Percentiles rank a stretch among this genome's conserved stretches.
These are phyloP conservation scores for Megalops atlanticus DNA, from an alignment of 2,113 vertebrate species.

Conservation along the genomic window DNA sequence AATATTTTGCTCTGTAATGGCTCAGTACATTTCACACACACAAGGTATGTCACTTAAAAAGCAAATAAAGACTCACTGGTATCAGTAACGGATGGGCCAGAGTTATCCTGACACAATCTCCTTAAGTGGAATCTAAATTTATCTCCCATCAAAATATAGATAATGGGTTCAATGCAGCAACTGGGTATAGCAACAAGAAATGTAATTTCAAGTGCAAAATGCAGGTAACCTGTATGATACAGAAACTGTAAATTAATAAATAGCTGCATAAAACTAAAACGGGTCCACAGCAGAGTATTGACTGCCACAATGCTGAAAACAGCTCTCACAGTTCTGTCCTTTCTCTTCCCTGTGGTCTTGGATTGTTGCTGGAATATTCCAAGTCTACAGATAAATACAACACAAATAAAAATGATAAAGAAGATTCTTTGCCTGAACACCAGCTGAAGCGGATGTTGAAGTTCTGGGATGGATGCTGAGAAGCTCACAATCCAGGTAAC, in stretches of 20 bases:
- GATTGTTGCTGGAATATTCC: slow-evolving; percentile 78
- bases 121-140: slow-evolving; percentile 87
- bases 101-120: too few relatives aligned
- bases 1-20: too few relatives aligned
- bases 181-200: slow-evolving; percentile 83
- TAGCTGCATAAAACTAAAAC: slow-evolving; percentile 76
- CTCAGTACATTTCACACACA: too few relatives aligned
- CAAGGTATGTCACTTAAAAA: too few relatives aligned
- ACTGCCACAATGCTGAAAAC: slow-evolving; percentile 81
- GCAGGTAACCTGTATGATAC: slow-evolving; percentile 29
- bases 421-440: slow-evolving; percentile 54
- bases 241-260: slow-evolving; percentile 54
- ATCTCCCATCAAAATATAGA: slow-evolving; percentile 87
- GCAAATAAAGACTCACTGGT: too few relatives aligned
- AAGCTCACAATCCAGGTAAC: slow-evolving; percentile 75
- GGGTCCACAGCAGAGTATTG: slow-evolving; percentile 88
- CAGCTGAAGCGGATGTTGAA: slow-evolving; percentile 5
- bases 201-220: slow-evolving; percentile 67
- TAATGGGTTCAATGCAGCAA: slow-evolving; percentile 90
- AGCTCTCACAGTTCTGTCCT: slow-evolving; percentile 79
- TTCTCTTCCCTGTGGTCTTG: slow-evolving; percentile 67
- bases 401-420: slow-evolving; percentile 73
- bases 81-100: too few relatives aligned
- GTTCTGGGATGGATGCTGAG: slow-evolving; percentile 67
- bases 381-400: slow-evolving; percentile 80